Conservation (phyloP, 2,113 vertebrate genomes). For the Rattus norvegicus region GRCr8 NC_086028.1:87287001-87287500, state of each 20-base stretch:
- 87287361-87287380: background rate
- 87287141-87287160: background rate
- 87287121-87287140: background rate
- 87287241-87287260: background rate
- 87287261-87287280: background rate
- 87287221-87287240: background rate
- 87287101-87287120: background rate
- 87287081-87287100: background rate
- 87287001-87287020: background rate
- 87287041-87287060: background rate
- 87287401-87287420: too few species aligned
- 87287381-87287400: background rate
- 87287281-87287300: background rate
- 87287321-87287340: background rate
- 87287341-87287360: background rate
- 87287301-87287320: slow-evolving; percentile 20
- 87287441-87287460: too few species aligned
- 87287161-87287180: background rate
- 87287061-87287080: background rate
- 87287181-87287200: background rate
- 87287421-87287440: too few species aligned
- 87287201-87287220: background rate
- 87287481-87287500: too few species aligned
- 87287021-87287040: too few species aligned
- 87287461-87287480: too few species aligned